Conservation (phyloP, 1,140 invertebrate species). For the Eurosta solidaginis region DNA sequence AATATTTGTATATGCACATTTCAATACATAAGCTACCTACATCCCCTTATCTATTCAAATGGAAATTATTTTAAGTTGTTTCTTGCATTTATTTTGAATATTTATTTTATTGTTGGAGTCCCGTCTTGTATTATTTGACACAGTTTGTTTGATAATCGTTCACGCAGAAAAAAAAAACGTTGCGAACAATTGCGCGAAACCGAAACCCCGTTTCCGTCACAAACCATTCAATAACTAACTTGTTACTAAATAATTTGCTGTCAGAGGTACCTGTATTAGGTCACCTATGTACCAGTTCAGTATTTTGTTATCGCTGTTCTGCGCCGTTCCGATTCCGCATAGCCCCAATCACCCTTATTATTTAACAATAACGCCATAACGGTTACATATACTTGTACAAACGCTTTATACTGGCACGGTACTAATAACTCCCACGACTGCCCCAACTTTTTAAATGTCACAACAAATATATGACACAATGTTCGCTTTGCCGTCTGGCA, state of each 20-base stretch:
- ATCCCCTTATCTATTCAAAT: no score
- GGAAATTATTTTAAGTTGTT: no score
- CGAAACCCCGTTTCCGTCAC: conserved; percentile 31
- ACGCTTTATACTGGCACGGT: no score
- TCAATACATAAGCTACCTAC: no score
- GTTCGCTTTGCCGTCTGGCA: background rate
- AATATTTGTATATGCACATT: no score
- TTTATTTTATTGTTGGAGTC: background rate
- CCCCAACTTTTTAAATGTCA: background rate
- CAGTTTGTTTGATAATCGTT: no score
- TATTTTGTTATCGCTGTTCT: background rate
- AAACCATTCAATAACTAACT: conserved; percentile 33
- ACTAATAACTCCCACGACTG: background rate
- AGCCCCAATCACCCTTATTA: background rate
- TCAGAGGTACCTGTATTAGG: conserved; percentile 49
- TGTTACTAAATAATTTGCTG: conserved; percentile 42
- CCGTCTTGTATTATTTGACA: background rate
- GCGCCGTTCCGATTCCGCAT: background rate
- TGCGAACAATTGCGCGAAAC: conserved; percentile 33
- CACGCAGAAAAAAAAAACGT: conserved; percentile 7
- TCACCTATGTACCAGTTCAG: conserved; percentile 36
- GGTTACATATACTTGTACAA: conserved; percentile 9
- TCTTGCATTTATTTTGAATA: background rate
- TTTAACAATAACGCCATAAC: background rate
- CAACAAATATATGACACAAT: background rate